Evolutionary conservation across 2,113 vertebrate genomes (phyloP).

Genomic region (Carlito syrichta): DNA sequence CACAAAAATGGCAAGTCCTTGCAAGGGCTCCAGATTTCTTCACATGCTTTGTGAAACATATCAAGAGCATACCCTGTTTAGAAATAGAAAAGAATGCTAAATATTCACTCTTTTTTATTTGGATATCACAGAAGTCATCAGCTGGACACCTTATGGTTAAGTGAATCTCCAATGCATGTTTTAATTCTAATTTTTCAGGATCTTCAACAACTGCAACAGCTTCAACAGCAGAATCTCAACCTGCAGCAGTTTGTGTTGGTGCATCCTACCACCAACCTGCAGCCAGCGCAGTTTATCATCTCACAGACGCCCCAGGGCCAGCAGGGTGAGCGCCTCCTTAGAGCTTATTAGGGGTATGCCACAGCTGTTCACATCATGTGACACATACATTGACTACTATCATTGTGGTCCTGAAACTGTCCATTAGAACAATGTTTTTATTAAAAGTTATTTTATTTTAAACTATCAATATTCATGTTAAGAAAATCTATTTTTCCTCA

Average conservation of each 20-base stretch:
- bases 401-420: background rate
- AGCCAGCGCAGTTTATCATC: slow-evolving; percentile 98
- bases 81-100: background rate
- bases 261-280: slow-evolving; percentile 94
- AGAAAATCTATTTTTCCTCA: background rate
- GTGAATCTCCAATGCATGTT: background rate
- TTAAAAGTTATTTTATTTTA: background rate
- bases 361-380: background rate
- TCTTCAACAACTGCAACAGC: slow-evolving; percentile 90
- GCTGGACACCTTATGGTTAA: background rate
- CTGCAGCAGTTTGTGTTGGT: slow-evolving; percentile 98
- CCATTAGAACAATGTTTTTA: background rate
- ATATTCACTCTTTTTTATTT: slow-evolving; percentile 3
- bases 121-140: background rate
- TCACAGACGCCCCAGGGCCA: slow-evolving; percentile 96
- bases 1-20: background rate
- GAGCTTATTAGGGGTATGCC: accelerated
- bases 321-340: slow-evolving; percentile 86
- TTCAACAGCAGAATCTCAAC: slow-evolving; percentile 97
- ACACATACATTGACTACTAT: accelerated
- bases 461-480: background rate
- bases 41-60: accelerated
- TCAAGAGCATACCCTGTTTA: background rate
- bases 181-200: slow-evolving; percentile 79
- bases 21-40: background rate